These are phyloP conservation scores for Aphidius colemani DNA, from an alignment of 2,888 invertebrate species.

Conservation along the genomic window DNA sequence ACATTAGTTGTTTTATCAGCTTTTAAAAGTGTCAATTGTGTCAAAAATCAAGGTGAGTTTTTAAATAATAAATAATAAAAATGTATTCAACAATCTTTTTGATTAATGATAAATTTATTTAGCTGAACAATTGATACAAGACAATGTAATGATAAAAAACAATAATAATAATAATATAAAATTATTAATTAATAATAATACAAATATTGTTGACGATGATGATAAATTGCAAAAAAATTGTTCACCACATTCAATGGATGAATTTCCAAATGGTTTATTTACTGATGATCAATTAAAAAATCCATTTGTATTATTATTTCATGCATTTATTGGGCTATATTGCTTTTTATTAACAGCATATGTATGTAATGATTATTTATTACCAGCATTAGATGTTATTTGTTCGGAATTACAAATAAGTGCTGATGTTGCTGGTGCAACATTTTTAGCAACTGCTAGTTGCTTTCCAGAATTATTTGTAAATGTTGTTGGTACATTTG, in stretches of 20 bases:
- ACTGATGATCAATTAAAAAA: constrained; percentile 69
- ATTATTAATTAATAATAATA: not conserved
- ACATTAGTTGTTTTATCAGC: constrained; percentile 1
- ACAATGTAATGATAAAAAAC: too few relatives aligned
- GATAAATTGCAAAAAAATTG: constrained; percentile 36
- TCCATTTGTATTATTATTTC: constrained; percentile 76
- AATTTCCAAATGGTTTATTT: constrained; percentile 68
- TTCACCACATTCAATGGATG: constrained; percentile 60
- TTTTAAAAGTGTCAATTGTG: not conserved
- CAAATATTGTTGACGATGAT: constrained; percentile 3
- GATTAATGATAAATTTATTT: not conserved
- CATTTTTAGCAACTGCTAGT: constrained; percentile 95
- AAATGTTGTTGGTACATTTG: constrained; percentile 84
- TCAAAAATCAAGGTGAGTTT: not conserved
- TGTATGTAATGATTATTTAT: constrained; percentile 90
- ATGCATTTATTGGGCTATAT: constrained; percentile 78
- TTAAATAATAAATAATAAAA: not conserved
- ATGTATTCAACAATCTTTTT: not conserved
- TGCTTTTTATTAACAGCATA: constrained; percentile 84
- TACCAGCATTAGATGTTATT: constrained; percentile 87
- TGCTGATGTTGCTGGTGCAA: constrained; percentile 93
- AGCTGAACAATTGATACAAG: not conserved
- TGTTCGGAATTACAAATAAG: constrained; percentile 79
- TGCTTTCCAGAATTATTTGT: constrained; percentile 94
- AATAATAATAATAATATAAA: not conserved